Conservation (phyloP, 2,113 vertebrate genomes). For the Galeopterus variegatus region DNA sequence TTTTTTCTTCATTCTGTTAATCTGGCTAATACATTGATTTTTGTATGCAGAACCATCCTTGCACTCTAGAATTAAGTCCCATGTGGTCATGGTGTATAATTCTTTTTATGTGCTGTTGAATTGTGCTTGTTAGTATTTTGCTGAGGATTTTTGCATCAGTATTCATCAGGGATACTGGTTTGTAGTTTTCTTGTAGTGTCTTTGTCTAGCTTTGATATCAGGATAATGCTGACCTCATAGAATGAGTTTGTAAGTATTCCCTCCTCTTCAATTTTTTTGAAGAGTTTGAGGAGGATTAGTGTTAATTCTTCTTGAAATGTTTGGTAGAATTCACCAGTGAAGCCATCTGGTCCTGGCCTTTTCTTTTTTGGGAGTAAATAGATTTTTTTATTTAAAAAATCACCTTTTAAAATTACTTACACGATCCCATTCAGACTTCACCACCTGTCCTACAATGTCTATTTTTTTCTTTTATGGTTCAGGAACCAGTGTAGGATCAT, state of each 20-base stretch:
- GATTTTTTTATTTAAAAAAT: neutral
- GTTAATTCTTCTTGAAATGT: constrained; percentile 1
- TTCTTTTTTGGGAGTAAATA: constrained; percentile 41
- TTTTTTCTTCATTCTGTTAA: neutral
- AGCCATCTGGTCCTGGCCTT: neutral
- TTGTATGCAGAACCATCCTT: neutral
- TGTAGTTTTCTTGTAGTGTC: neutral
- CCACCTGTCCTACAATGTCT: neutral
- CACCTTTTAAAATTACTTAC: neutral
- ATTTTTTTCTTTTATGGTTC: neutral
- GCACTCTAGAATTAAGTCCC: neutral
- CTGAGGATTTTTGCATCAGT: neutral
- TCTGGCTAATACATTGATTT: neutral
- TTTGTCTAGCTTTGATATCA: neutral
- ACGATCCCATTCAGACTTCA: neutral
- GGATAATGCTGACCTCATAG: neutral
- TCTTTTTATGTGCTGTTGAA: neutral
- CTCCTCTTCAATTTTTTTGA: neutral
- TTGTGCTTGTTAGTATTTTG: neutral
- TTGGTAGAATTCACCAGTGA: constrained; percentile 27
- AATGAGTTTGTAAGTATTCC: neutral
- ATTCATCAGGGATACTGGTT: neutral
- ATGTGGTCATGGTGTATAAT: neutral
- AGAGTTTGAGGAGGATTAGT: neutral
- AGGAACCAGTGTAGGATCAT: neutral